These are phyloP conservation scores for Sarcoramphus papa DNA, from an alignment of 2,797 vertebrate species.

Conservation along the genomic window DNA sequence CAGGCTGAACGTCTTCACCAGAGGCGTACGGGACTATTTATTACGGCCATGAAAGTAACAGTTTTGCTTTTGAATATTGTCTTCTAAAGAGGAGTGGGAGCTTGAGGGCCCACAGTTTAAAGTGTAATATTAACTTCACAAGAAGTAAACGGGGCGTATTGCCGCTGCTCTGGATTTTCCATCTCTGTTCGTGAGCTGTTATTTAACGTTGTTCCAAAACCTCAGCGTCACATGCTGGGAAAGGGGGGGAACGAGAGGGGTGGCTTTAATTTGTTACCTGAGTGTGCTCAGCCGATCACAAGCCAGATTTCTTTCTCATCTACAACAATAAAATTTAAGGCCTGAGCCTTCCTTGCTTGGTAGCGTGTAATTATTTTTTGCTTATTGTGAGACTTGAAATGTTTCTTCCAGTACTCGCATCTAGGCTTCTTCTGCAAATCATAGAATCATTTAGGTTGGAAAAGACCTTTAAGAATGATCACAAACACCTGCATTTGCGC, in stretches of 20 bases:
- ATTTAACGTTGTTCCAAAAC: not conserved
- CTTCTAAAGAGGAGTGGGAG: not conserved
- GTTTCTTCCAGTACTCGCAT: fast-evolving
- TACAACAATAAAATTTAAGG: conserved; percentile 46
- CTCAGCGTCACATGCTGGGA: not conserved
- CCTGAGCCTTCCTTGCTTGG: not conserved
- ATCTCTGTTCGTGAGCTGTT: not conserved
- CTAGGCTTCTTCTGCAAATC: not conserved
- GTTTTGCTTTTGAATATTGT: not conserved
- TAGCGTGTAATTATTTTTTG: not conserved
- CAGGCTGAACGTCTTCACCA: not conserved
- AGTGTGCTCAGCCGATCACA: not conserved
- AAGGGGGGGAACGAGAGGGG: not conserved
- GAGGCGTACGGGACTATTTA: not conserved
- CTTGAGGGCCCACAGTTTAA: not conserved
- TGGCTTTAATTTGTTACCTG: not conserved
- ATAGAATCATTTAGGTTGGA: not conserved
- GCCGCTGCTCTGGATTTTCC: not conserved
- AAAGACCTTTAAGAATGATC: not conserved
- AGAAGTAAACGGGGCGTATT: not conserved
- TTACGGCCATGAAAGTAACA: not conserved
- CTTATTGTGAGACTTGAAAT: not conserved
- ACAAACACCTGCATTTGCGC: fast-evolving
- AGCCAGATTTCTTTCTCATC: conserved; percentile 31
- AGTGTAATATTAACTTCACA: not conserved